Conservation (phyloP, 2,888 invertebrate species). For the Epinotia ramella region DNA sequence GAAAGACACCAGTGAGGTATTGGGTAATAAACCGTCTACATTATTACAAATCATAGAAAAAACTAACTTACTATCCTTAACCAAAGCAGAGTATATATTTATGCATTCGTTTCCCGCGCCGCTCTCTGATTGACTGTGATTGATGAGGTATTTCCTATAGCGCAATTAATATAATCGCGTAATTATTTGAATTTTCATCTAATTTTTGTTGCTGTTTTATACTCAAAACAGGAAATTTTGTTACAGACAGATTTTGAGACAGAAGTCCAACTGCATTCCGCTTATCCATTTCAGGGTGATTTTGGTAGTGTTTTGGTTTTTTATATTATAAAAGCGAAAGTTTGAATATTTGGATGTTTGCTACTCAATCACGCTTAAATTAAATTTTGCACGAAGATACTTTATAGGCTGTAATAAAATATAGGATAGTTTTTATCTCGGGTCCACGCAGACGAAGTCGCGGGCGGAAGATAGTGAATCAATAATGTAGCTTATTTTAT, state of each 20-base stretch:
- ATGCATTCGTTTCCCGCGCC: conserved; percentile 3
- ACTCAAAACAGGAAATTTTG: not conserved
- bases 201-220: conserved; percentile 20
- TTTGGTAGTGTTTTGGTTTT: not conserved
- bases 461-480: too few species aligned
- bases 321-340: too few species aligned
- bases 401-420: too few species aligned
- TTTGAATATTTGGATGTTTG: too few species aligned
- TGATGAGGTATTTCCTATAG: conserved; percentile 30
- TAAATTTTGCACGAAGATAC: too few species aligned
- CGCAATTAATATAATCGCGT: not conserved
- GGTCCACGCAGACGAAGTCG: too few species aligned
- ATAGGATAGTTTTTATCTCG: too few species aligned
- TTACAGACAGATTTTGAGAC: not conserved
- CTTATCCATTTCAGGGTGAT: not conserved
- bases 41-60: conserved; percentile 25
- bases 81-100: conserved; percentile 4
- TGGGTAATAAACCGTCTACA: not conserved
- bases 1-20: conserved; percentile 10
- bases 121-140: conserved; percentile 13
- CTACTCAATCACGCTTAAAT: too few species aligned
- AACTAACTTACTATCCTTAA: conserved; percentile 36
- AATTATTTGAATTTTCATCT: not conserved
- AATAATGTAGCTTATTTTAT: not conserved
- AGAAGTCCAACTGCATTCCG: conserved; percentile 6